Evolutionary conservation across 2,113 vertebrate species (phyloP), one percentile per base, ranked within the genome.

Genomic region (Hippocampus abdominalis): DNA sequence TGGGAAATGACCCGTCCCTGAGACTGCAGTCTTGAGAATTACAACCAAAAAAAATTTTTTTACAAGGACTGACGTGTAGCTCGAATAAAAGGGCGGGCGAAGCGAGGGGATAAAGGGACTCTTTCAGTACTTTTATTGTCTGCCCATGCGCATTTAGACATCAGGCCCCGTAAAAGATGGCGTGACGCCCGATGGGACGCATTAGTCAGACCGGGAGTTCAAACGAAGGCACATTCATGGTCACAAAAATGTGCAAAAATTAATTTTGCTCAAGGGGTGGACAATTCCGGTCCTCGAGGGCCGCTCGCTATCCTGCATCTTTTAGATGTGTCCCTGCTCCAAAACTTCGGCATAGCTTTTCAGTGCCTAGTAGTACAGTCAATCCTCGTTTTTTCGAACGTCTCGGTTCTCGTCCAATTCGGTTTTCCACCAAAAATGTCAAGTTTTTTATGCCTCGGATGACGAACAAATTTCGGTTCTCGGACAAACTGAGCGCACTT

Each of bases 121-220:
- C 71, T 86, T 87, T 76, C 76, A 80, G 72, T 74, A 54, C 70
- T 69, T 68, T 75, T 49, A 79, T 57, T 57, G 67, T 74, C 53
- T 76, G 64, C 62, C n/a, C 25, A 51, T 61, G 53, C 44, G 66
- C 48, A 21, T 77, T 74, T 77, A 69, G 59, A 78, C 61, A 59
- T 42, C 73, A 44, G 82, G 70, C 75, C 68, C 66, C 48, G 57
- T 68, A 11, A 60, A 73, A 79, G 74, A 53, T 68, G 70, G 63
- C 70, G 71, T 62, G 64, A 71, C 72, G 57, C 76, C 68, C 78
- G 81, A 81, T 78, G 65, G 69, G 48, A 49, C 73, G 76, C 74
- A 79, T 85, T 84, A 81, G 70, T 85, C 72, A 72, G 76, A 75
- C 63, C 64, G 68, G 68, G 78, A 73, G 66, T 71, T 83, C 1